Conservation (phyloP, 2,888 invertebrate species). For the Cheilosia pagana region DNA sequence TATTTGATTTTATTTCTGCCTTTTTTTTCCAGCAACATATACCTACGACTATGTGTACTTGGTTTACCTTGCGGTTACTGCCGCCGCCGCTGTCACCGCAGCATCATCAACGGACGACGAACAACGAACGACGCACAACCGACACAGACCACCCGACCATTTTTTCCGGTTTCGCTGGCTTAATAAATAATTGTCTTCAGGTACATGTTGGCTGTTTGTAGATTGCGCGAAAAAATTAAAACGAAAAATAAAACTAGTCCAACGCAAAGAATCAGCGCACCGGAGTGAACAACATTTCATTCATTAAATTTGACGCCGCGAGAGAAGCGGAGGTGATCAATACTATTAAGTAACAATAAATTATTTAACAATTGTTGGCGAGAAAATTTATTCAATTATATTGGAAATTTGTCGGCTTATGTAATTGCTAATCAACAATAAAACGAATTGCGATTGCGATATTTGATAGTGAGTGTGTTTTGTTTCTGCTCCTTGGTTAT, state of each 20-base stretch:
- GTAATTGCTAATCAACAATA: slow-evolving; percentile 35
- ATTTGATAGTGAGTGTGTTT: slow-evolving; percentile 2
- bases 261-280: slow-evolving; percentile 38
- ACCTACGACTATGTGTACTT: slow-evolving; percentile 6
- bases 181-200: slow-evolving; percentile 46
- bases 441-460: not conserved
- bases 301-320: slow-evolving; percentile 51
- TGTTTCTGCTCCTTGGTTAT: not conserved
- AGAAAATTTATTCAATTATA: slow-evolving; percentile 43
- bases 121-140: slow-evolving; percentile 45
- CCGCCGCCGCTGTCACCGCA: slow-evolving; percentile 58
- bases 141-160: slow-evolving; percentile 64
- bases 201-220: slow-evolving; percentile 17
- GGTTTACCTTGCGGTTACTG: slow-evolving; percentile 51
- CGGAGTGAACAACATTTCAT: slow-evolving; percentile 62
- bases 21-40: not conserved
- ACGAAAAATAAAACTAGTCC: not conserved
- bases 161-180: slow-evolving; percentile 57
- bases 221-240: slow-evolving; percentile 20
- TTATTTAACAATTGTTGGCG: slow-evolving; percentile 52
- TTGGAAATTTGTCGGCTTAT: slow-evolving; percentile 57
- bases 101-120: slow-evolving; percentile 44
- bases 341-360: slow-evolving; percentile 40
- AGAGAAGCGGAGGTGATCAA: not conserved
- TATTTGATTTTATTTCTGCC: slow-evolving; percentile 11